Percentiles rank a stretch among this genome's conserved stretches.
phyloP scores from a whole-genome alignment of 2,888 invertebrate species.

The Drosophila tripunctata region DNA sequence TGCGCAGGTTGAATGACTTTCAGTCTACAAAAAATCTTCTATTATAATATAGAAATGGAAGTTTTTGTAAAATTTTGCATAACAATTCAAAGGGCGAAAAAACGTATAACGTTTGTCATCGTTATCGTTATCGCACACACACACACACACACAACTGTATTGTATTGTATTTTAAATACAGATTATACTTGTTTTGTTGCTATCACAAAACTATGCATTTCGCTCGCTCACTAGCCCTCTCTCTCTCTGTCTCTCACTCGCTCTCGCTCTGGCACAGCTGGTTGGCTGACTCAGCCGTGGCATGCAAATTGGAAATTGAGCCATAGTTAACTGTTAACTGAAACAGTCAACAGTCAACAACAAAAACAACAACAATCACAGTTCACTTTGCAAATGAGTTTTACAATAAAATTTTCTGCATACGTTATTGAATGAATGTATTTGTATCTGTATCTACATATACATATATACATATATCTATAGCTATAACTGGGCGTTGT shows the following conservation, averaged over 20 bases:
- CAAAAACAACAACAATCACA: no score
- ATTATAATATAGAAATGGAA: background rate
- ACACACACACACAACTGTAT: slow-evolving; percentile 22
- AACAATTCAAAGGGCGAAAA: slow-evolving; percentile 39
- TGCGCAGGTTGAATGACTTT: slow-evolving; percentile 51
- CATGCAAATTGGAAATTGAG: slow-evolving; percentile 45
- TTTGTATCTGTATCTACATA: slow-evolving; percentile 5
- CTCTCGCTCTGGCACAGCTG: background rate
- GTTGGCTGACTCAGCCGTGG: slow-evolving; percentile 35
- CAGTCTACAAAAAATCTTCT: slow-evolving; percentile 1
- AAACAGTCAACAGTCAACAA: slow-evolving; percentile 34
- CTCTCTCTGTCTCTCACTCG: background rate
- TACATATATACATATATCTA: background rate
- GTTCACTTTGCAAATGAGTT: slow-evolving; percentile 19
- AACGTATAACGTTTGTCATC: slow-evolving; percentile 35
- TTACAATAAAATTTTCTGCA: slow-evolving; percentile 7
- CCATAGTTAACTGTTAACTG: slow-evolving; percentile 30
- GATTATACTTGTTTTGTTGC: slow-evolving; percentile 56
- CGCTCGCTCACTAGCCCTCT: background rate
- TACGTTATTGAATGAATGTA: slow-evolving; percentile 24
- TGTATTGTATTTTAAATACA: slow-evolving; percentile 37
- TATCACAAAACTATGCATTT: slow-evolving; percentile 21
- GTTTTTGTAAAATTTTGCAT: slow-evolving; percentile 20
- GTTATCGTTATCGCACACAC: slow-evolving; percentile 34
- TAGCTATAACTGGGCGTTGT: slow-evolving; percentile 2